Evolutionary conservation across 2,888 invertebrate species (phyloP).

Genomic region (Drosophila testacea): DNA sequence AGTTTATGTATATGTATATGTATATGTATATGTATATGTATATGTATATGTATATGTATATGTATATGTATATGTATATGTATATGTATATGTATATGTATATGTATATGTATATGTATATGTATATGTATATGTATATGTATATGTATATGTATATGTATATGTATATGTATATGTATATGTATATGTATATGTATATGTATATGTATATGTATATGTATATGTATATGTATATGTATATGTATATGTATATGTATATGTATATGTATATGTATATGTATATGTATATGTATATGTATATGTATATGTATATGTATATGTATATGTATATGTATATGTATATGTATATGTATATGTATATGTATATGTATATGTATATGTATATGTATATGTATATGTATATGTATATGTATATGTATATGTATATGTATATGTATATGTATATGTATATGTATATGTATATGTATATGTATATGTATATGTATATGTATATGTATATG

Average conservation of each 20-base stretch:
- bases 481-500: constrained; percentile 8
- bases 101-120: constrained; percentile 13
- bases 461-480: constrained; percentile 13
- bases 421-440: constrained; percentile 6
- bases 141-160: constrained; percentile 11
- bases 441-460: constrained; percentile 7
- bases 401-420: constrained; percentile 9
- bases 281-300: constrained; percentile 11
- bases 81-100: constrained; percentile 18
- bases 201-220: constrained; percentile 12
- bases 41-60: constrained; percentile 13
- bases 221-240: constrained; percentile 23
- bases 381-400: constrained; percentile 20
- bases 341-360: constrained; percentile 16
- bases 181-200: constrained; percentile 12
- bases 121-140: constrained; percentile 11
- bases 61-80: constrained; percentile 20
- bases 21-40: constrained; percentile 11
- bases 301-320: constrained; percentile 12
- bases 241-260: constrained; percentile 18
- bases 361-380: constrained; percentile 19
- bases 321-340: constrained; percentile 18
- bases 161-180: constrained; percentile 20
- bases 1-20: constrained; percentile 12
- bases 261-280: constrained; percentile 11